Conservation (phyloP, 2,888 invertebrate species). For the Neria commutata region DNA sequence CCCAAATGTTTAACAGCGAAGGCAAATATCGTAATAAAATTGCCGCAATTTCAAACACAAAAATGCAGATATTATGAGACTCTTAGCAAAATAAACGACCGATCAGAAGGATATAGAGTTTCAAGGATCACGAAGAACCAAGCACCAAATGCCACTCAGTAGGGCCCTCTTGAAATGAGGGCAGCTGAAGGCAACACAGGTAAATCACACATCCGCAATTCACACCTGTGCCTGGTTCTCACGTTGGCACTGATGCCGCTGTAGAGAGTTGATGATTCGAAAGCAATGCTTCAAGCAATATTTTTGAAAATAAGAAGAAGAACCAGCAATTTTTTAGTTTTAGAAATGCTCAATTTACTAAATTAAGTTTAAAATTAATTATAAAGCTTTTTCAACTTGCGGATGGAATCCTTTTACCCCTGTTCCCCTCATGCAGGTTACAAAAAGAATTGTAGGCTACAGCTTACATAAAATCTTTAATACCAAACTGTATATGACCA, state of each 20-base stretch:
- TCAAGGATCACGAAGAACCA: slow-evolving; percentile 18
- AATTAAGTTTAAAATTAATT: too few relatives aligned
- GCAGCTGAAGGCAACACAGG: neutral
- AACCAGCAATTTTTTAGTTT: too few relatives aligned
- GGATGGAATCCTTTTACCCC: too few relatives aligned
- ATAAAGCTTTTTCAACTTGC: too few relatives aligned
- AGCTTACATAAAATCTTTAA: too few relatives aligned
- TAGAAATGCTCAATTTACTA: too few relatives aligned
- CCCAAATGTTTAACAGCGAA: neutral
- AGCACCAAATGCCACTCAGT: neutral
- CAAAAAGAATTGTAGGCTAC: too few relatives aligned
- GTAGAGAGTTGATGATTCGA: too few relatives aligned
- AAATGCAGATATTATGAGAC: neutral
- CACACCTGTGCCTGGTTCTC: slow-evolving; percentile 47
- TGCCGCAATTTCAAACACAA: neutral
- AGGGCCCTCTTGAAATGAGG: slow-evolving; percentile 12
- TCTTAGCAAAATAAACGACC: neutral
- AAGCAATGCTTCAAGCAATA: too few relatives aligned
- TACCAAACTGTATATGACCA: too few relatives aligned
- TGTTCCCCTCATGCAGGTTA: too few relatives aligned
- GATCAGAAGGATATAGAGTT: slow-evolving; percentile 35
- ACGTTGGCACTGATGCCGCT: slow-evolving; percentile 27
- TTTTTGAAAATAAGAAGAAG: too few relatives aligned
- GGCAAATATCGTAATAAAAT: neutral
- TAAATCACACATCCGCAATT: slow-evolving; percentile 29